phyloP scores from a whole-genome alignment of 2,797 vertebrate species.

The Pseudochirops cupreus region DNA sequence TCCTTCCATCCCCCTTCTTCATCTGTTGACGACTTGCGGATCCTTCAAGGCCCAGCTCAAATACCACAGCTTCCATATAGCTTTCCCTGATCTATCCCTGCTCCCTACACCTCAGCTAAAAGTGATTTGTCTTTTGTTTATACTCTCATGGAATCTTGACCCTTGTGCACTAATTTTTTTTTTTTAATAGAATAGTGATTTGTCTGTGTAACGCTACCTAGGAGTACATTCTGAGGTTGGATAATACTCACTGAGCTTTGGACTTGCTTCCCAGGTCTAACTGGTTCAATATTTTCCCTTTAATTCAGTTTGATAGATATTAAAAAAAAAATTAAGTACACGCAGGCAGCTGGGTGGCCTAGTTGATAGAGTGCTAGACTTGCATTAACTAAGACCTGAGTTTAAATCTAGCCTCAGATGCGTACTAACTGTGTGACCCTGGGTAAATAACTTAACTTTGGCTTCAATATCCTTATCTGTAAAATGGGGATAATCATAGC shows the following conservation, averaged over 20 bases:
- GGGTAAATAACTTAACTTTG: too few species aligned
- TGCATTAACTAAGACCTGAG: not conserved
- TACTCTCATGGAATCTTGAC: not conserved
- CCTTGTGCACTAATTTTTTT: not conserved
- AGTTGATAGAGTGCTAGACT: not conserved
- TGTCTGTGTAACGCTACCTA: not conserved
- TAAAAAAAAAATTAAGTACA: not conserved
- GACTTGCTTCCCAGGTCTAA: not conserved
- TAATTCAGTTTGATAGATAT: not conserved
- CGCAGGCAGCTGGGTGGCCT: not conserved
- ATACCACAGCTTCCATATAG: not conserved
- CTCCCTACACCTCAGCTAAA: not conserved
- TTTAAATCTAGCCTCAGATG: too few species aligned
- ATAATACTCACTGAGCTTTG: not conserved
- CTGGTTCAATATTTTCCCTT: not conserved
- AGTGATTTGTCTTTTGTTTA: not conserved
- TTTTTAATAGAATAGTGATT: not conserved
- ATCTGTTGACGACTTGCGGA: not conserved
- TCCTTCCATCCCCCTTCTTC: not conserved
- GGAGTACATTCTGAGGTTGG: not conserved
- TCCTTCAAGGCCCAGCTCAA: not conserved
- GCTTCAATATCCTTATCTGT: not conserved
- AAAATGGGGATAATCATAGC: not conserved
- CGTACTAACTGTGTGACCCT: too few species aligned
- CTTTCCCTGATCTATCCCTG: not conserved